Conservation (phyloP, 2,113 vertebrate genomes). For the Oenanthe oenanthe region DNA sequence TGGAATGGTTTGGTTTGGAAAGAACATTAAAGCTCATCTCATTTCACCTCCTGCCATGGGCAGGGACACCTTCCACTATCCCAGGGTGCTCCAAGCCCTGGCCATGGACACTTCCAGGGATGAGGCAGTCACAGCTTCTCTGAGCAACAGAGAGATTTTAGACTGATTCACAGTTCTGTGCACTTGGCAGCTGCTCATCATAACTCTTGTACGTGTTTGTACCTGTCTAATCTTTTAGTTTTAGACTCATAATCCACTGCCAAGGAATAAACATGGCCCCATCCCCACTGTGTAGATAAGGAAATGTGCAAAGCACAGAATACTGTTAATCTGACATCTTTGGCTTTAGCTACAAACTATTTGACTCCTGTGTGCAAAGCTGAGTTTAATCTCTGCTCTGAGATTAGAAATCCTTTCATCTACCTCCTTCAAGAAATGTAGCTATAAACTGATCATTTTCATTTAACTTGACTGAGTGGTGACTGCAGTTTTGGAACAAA, state of each 20-base stretch:
- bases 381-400: background rate
- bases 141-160: background rate
- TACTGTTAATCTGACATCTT: background rate
- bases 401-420: background rate
- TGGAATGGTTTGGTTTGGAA: background rate
- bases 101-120: background rate
- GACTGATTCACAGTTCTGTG: background rate
- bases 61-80: background rate
- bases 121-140: background rate
- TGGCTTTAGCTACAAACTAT: background rate
- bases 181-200: background rate
- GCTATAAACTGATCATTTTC: background rate
- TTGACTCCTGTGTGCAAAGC: background rate
- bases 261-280: background rate
- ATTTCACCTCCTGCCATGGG: background rate
- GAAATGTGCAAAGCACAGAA: background rate
- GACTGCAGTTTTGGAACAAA: background rate
- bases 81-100: background rate
- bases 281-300: background rate
- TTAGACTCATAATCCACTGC: background rate
- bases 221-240: background rate
- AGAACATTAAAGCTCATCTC: background rate
- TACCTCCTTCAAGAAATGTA: background rate
- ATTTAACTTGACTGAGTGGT: background rate
- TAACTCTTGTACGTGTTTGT: background rate